phyloP scores from a whole-genome alignment of 64 coral and sea anemone species.

The Montipora sp. region DNA sequence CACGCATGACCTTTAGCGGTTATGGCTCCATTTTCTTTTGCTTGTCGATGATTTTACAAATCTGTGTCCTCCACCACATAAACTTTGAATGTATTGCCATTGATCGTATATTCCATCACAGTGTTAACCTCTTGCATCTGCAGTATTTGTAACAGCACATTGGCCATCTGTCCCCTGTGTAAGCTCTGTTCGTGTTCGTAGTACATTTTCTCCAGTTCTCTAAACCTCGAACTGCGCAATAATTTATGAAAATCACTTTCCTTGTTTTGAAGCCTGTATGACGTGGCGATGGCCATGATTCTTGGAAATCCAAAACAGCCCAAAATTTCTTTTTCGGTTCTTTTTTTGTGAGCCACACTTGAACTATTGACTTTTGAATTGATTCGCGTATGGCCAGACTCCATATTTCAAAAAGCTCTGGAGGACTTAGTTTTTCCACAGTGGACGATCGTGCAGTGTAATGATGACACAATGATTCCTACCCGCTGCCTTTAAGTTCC shows the following conservation, averaged over 20 bases:
- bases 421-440: too few relatives aligned
- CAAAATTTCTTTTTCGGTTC: too few relatives aligned
- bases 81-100: conserved; percentile 27
- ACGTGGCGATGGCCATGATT: background rate
- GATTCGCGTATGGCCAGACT: too few relatives aligned
- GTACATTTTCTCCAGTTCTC: conserved; percentile 42
- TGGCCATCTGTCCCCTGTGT: conserved; percentile 7
- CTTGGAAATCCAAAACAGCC: conserved; percentile 35
- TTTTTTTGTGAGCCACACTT: too few relatives aligned
- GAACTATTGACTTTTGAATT: too few relatives aligned
- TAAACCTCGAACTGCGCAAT: conserved; percentile 39
- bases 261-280: background rate
- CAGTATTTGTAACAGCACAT: conserved; percentile 11
- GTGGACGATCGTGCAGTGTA: too few relatives aligned
- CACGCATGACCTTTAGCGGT: too few relatives aligned
- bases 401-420: too few relatives aligned
- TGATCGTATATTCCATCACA: conserved; percentile 4
- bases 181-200: conserved; percentile 20
- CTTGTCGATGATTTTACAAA: background rate
- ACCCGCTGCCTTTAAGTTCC: too few relatives aligned
- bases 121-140: conserved; percentile 26
- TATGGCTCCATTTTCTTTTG: too few relatives aligned
- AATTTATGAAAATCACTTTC: conserved; percentile 17
- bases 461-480: too few relatives aligned
- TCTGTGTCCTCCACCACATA: conserved; percentile 36